Evolutionary conservation across 2,888 invertebrate genomes (phyloP).

Genomic region (Brachyptera putata): DNA sequence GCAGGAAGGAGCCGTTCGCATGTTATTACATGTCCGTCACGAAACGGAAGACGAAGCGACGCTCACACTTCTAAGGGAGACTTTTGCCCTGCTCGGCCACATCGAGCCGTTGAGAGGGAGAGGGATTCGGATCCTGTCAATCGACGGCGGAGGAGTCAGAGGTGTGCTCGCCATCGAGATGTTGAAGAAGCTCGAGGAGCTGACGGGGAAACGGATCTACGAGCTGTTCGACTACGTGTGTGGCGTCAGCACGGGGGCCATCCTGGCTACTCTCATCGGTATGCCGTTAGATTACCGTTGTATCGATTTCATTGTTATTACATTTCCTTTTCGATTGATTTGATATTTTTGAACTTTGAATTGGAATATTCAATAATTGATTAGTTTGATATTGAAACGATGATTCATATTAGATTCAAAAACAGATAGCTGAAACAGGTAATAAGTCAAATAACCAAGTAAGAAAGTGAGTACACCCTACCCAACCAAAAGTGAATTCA

Average conservation of each 20-base stretch:
- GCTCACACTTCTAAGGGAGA: slow-evolving; percentile 48
- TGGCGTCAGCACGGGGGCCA: slow-evolving; percentile 81
- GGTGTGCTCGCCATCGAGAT: slow-evolving; percentile 84
- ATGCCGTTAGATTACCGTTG: too few species aligned
- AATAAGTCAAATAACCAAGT: too few species aligned
- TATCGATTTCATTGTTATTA: background rate
- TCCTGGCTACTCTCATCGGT: slow-evolving; percentile 71
- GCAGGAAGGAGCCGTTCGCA: slow-evolving; percentile 65
- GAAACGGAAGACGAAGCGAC: slow-evolving; percentile 43
- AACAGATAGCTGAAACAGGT: too few species aligned
- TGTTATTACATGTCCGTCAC: slow-evolving; percentile 55
- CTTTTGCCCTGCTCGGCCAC: slow-evolving; percentile 68
- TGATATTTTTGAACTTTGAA: too few species aligned
- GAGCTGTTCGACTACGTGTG: slow-evolving; percentile 85
- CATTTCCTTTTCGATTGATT: background rate
- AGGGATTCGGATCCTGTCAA: slow-evolving; percentile 75
- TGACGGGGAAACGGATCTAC: slow-evolving; percentile 62
- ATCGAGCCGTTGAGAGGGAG: slow-evolving; percentile 61
- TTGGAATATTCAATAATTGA: too few species aligned
- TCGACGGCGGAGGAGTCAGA: slow-evolving; percentile 88
- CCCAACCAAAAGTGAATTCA: background rate
- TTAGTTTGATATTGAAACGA: too few species aligned
- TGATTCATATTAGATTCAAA: too few species aligned
- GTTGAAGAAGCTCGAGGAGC: slow-evolving; percentile 68
- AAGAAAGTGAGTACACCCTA: too few species aligned